phyloP scores from a whole-genome alignment of 2,888 invertebrate species.

The Drosophila falleni region DNA sequence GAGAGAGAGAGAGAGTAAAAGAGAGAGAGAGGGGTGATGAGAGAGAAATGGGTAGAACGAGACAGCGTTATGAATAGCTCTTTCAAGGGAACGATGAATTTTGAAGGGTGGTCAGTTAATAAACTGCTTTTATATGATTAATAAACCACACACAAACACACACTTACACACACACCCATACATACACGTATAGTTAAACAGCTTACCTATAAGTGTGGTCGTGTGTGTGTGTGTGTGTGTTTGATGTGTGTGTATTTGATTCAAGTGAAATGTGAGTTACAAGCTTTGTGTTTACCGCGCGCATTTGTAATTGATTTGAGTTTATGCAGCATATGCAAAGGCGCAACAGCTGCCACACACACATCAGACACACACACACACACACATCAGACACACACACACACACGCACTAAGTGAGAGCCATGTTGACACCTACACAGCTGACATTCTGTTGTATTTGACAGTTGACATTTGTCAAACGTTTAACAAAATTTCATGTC shows the following conservation, averaged over 20 bases:
- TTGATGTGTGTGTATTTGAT: background rate
- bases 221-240: background rate
- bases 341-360: conserved; percentile 67
- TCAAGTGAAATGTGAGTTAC: conserved; percentile 7
- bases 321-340: conserved; percentile 44
- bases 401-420: conserved; percentile 6
- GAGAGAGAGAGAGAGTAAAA: background rate
- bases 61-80: conserved; percentile 1
- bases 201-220: background rate
- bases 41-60: too few relatives aligned
- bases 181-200: conserved; percentile 2
- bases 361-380: conserved; percentile 9
- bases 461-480: conserved; percentile 81
- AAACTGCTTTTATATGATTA: conserved; percentile 51
- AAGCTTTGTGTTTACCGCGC: background rate
- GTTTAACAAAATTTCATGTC: conserved; percentile 79
- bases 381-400: background rate
- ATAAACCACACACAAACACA: conserved; percentile 17
- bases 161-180: too few relatives aligned
- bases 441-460: conserved; percentile 66
- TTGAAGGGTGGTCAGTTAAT: conserved; percentile 40
- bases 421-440: conserved; percentile 44
- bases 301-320: conserved; percentile 44
- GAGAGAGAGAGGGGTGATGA: background rate
- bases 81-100: conserved; percentile 17